Evolutionary conservation across 2,888 invertebrate species (phyloP), one percentile per base, ranked within the genome.

Genomic region (Polylopha cassiicola): DNA sequence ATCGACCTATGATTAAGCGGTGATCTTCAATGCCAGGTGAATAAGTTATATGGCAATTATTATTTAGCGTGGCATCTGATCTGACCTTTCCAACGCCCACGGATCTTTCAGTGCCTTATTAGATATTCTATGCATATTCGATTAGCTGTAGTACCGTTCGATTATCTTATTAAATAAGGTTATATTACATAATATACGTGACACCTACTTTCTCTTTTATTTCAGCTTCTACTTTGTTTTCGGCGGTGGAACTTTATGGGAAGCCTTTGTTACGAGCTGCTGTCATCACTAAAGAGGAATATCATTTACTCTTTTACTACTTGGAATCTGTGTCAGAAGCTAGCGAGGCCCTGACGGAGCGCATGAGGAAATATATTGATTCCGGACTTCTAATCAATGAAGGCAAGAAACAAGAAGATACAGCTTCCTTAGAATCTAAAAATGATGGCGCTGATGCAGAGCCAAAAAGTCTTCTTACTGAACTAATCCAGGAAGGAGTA

Each of bases 231-330:
- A 86, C 87, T 45, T 65, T 90, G 43, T 87, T 86, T 65, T 89
- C 89, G 46, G 89, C 89, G 30, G 85, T 87, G 52, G 90, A 90
- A 63, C 71, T 90, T 39, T 90, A 89, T 61, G 90, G 89, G 10
- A 87, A 88, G 53, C 89, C 90, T 1, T 73, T 90, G 38, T 61
- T 85, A 17, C 73, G 86, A 21, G 86, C 86, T 31, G 78, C 84
- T 27, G 82, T 73, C 44, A 84, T 88, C 48, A 80, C 77, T 9
- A 81, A 82, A 44, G 82, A 85, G 48, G 87, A 88, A 51, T 87
- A 87, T 48, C 82, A 86, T 50, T 58, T 86, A 44, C 68, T 88
- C 3, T 88, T 88, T 56, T 86, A 86, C 50, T 86, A 84, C 47
- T 61, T 88, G 18, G 84, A 84, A 49, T 81, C 79, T 3, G 74